Percentiles rank a stretch among this genome's conserved stretches.
phyloP scores from a whole-genome alignment of 2,113 vertebrate genomes.

The Microtus ochrogaster region DNA sequence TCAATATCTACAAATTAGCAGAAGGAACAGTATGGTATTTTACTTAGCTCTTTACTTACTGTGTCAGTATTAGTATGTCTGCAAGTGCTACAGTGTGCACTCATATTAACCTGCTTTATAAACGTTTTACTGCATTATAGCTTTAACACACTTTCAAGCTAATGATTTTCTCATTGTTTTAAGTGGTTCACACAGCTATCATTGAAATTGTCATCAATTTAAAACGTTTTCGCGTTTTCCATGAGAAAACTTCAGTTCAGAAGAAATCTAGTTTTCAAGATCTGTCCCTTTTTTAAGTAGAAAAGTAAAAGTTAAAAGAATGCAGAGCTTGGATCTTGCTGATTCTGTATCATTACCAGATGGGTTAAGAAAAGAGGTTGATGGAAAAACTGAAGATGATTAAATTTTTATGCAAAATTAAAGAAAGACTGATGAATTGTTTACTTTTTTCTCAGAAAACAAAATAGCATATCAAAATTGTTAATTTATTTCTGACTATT shows the following conservation, averaged over 20 bases:
- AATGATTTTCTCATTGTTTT: neutral
- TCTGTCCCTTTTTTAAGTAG: neutral
- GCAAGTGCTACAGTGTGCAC: neutral
- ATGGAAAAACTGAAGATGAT: neutral
- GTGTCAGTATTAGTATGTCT: neutral
- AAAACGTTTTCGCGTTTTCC: neutral
- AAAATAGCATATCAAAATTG: neutral
- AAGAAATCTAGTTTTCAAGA: neutral
- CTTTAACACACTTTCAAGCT: neutral
- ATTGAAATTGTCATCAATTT: neutral
- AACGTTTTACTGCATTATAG: neutral
- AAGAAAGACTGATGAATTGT: neutral
- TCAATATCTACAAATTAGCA: neutral
- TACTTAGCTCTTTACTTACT: neutral
- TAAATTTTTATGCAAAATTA: neutral
- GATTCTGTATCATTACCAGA: neutral
- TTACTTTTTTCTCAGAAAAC: fast-evolving
- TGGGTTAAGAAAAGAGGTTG: neutral
- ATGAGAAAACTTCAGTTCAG: neutral
- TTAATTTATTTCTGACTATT: neutral
- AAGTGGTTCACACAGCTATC: neutral
- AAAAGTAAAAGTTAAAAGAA: neutral
- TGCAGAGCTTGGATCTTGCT: neutral
- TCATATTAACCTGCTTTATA: neutral
- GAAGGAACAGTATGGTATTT: neutral